phyloP scores from a whole-genome alignment of 1,140 invertebrate species.

The Anoplolepis gracilipes region DNA sequence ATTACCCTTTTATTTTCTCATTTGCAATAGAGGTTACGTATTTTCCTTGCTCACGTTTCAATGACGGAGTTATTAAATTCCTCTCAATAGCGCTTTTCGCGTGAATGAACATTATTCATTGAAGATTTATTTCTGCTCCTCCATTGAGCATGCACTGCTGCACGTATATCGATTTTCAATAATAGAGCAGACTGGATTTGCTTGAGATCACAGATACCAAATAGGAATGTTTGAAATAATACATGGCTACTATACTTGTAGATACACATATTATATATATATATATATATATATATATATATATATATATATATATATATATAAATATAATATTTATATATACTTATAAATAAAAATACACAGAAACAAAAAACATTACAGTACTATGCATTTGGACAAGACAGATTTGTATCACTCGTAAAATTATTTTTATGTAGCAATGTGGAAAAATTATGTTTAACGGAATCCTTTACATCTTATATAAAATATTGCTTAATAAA shows the following conservation, averaged over 20 bases:
- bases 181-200: conserved; percentile 39
- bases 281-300: too few relatives aligned
- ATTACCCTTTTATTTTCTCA: conserved; percentile 39
- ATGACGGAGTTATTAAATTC: conserved; percentile 58
- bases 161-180: conserved; percentile 50
- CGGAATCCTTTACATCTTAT: conserved; percentile 19
- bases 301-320: too few relatives aligned
- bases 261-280: not conserved
- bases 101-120: conserved; percentile 57
- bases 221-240: conserved; percentile 11
- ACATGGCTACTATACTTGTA: not conserved
- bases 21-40: conserved; percentile 32
- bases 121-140: conserved; percentile 54
- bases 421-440: conserved; percentile 5
- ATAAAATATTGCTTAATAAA: conserved; percentile 39
- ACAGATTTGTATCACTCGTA: not conserved
- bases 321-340: not conserved
- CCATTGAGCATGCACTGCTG: conserved; percentile 48
- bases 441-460: conserved; percentile 15
- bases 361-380: not conserved
- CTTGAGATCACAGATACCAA: conserved; percentile 27
- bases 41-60: conserved; percentile 42
- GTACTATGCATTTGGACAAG: not conserved
- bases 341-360: not conserved
- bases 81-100: conserved; percentile 50